phyloP scores from a whole-genome alignment of 2,888 invertebrate genomes.

The Meiosimyza platycephala region DNA sequence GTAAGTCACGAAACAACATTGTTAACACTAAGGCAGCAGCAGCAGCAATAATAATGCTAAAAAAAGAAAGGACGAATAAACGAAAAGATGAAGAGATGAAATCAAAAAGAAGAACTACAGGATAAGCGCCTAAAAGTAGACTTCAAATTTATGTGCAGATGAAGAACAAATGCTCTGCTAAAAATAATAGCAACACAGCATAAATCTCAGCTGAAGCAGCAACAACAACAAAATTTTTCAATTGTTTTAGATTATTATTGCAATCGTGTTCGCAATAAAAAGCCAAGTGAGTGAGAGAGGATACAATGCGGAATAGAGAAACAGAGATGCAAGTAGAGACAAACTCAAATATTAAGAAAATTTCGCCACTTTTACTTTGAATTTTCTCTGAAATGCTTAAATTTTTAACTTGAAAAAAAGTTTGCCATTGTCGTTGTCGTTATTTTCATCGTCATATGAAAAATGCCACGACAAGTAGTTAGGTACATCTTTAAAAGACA shows the following conservation, averaged over 20 bases:
- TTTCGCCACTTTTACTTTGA: no score
- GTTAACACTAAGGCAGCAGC: background rate
- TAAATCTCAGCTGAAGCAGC: slow-evolving; percentile 12
- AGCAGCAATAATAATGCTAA: background rate
- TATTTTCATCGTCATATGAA: slow-evolving; percentile 17
- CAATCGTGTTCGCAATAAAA: slow-evolving; percentile 23
- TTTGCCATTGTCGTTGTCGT: slow-evolving; percentile 1
- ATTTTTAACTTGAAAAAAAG: slow-evolving; percentile 10
- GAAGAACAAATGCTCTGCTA: no score
- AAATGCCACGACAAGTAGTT: slow-evolving; percentile 28
- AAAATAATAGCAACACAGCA: background rate
- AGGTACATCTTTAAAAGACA: slow-evolving; percentile 12
- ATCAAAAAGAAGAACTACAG: background rate
- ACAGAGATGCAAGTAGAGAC: background rate
- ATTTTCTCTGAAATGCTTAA: background rate
- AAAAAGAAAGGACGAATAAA: background rate
- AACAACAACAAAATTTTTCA: slow-evolving; percentile 23
- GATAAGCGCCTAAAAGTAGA: slow-evolving; percentile 17
- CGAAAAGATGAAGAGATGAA: slow-evolving; percentile 3
- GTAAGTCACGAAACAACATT: slow-evolving; percentile 32
- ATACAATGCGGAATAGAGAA: background rate
- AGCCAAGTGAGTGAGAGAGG: background rate
- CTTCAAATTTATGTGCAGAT: slow-evolving; percentile 21
- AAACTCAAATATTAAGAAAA: background rate
- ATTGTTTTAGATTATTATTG: slow-evolving; percentile 35